A percentile compares a stretch with the other conserved stretches of the same genome.
Conservation (phyloP, 1,140 invertebrate species). For the Nasonia giraulti region DNA sequence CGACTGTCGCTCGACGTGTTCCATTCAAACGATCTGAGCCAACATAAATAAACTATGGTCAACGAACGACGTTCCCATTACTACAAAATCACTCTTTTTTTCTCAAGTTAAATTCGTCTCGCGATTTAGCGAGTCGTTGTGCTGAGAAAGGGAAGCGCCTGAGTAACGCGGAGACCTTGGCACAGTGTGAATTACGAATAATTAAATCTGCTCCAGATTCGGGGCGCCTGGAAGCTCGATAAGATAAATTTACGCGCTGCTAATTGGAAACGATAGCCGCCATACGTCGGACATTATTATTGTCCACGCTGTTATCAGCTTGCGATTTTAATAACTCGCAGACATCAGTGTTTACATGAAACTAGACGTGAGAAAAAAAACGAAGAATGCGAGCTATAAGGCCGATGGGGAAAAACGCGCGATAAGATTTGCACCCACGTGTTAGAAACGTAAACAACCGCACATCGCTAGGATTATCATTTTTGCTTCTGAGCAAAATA, state of each 20-base stretch:
- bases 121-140: background rate
- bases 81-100: too few relatives aligned
- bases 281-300: slow-evolving; percentile 11
- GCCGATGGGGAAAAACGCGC: background rate
- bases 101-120: background rate
- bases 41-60: too few relatives aligned
- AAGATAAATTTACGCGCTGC: slow-evolving; percentile 25
- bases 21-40: too few relatives aligned
- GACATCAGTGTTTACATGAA: background rate
- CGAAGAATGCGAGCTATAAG: background rate
- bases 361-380: slow-evolving; percentile 18
- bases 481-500: too few relatives aligned
- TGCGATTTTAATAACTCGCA: background rate
- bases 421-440: background rate
- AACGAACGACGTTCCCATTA: too few relatives aligned
- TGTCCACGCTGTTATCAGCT: background rate
- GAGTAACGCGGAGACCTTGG: slow-evolving; percentile 14
- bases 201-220: slow-evolving; percentile 27
- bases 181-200: slow-evolving; percentile 8
- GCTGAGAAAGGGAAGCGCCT: background rate
- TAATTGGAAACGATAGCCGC: slow-evolving; percentile 38
- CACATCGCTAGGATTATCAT: too few relatives aligned
- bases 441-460: too few relatives aligned
- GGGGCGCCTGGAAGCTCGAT: slow-evolving; percentile 35
- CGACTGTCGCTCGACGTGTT: too few relatives aligned